Evolutionary conservation across 2,113 vertebrate genomes (phyloP), one percentile per base, ranked within the genome.

Genomic region (Nanorana parkeri): DNA sequence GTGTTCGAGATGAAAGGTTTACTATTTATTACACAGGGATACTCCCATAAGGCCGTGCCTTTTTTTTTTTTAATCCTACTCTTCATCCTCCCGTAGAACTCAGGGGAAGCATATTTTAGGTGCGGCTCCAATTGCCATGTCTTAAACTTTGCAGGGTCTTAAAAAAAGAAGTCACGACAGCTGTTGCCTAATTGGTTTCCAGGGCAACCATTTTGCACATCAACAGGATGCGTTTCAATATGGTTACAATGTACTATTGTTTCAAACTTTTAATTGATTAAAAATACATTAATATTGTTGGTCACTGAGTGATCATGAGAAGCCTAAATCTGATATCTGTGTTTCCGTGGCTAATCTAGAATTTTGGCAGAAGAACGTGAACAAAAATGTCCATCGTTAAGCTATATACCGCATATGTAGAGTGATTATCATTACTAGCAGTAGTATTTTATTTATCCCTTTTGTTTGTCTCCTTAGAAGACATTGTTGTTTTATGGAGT

Each of bases 11-110:
- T 89, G 88, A 93, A 93, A 84, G 91, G 90, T 89, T 94, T 89
- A 89, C 92, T 93, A 92, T 92, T 91, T 91, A 89, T 92, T 89
- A 87, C 91, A 91, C 89, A 86, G 87, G 90, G 93, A 89, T 87
- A 83, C 82, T 89, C 87, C 75, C 86, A 85, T 73, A 88, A 80
- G 90, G 84, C 86, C 88, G 81, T 28, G 26, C 66, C 78, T 15
- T 17, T 28, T 64, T 17, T 28, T 64, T 8, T 77, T 64, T 8
- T 64, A 78, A 69, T 78, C 75, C 75, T 47, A 28, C 68, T 56
- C 52, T 26, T 15, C 28, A n/a, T 3, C 5, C 63, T 21, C 5
- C 28, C 15, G 24, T 16, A 21, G 1, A 17, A 54, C 52, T 67
- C 63, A n/a, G 7, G 2, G n/a, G 28, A 24, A 51, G 19, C 56